A percentile compares a stretch with the other conserved stretches of the same genome.
phyloP scores from a whole-genome alignment of 2,113 vertebrate species.

The Jaculus jaculus region DNA sequence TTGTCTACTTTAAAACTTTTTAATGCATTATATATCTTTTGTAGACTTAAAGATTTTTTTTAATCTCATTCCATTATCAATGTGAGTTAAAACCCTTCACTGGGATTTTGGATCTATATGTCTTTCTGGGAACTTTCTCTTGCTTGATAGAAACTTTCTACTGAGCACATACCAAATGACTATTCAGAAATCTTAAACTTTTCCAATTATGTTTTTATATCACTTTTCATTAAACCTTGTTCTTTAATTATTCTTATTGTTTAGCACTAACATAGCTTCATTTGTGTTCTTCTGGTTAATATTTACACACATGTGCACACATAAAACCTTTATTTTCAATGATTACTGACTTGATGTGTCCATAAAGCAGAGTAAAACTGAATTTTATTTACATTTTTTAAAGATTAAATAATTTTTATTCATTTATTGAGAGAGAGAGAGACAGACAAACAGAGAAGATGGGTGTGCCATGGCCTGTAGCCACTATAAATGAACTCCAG shows the following conservation, averaged over 20 bases:
- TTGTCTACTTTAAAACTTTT: neutral
- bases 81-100: neutral
- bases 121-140: neutral
- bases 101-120: neutral
- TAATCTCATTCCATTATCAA: neutral
- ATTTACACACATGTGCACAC: neutral
- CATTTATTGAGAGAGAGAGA: too few species aligned
- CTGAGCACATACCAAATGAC: neutral
- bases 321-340: neutral
- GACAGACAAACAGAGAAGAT: too few species aligned
- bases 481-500: too few species aligned
- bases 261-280: neutral
- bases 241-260: neutral
- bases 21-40: neutral
- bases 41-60: neutral
- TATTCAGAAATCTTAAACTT: neutral
- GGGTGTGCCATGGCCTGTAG: too few species aligned
- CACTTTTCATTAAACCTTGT: too few species aligned
- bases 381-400: neutral
- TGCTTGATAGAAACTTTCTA: neutral
- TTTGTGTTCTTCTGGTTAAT: neutral
- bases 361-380: neutral
- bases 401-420: neutral
- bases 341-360: neutral
- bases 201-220: too few species aligned